phyloP scores from a whole-genome alignment of 2,888 invertebrate genomes.

The Achlya flavicornis region DNA sequence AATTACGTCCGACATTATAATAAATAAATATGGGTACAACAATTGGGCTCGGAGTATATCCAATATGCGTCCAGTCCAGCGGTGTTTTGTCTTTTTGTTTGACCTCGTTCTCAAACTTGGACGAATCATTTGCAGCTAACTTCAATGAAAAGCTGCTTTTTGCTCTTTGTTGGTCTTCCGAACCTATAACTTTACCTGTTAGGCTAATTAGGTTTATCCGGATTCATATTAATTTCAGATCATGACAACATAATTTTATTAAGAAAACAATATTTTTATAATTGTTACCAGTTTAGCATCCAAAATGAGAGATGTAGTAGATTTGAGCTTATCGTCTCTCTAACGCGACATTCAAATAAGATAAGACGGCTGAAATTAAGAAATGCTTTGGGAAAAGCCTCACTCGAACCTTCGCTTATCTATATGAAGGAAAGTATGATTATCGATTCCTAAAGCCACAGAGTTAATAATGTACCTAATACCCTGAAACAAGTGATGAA shows the following conservation, averaged over 20 bases:
- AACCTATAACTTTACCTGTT: neutral
- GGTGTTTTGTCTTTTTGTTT: neutral
- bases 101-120: constrained; percentile 2
- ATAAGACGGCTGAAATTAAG: constrained; percentile 26
- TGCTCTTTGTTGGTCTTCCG: neutral
- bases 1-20: too few species aligned
- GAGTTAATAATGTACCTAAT: too few species aligned
- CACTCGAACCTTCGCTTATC: constrained; percentile 36
- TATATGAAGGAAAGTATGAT: too few species aligned
- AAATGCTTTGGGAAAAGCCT: constrained; percentile 23
- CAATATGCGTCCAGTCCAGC: neutral
- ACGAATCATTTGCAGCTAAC: neutral
- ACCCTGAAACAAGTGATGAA: too few species aligned
- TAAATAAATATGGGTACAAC: too few species aligned
- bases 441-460: too few species aligned
- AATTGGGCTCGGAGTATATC: too few species aligned
- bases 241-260: neutral
- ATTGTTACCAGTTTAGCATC: too few species aligned
- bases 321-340: too few species aligned
- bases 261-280: too few species aligned
- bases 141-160: neutral
- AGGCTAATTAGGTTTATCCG: neutral
- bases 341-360: too few species aligned
- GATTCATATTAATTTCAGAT: neutral
- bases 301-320: too few species aligned